Percentiles rank a stretch among this genome's conserved stretches.
Evolutionary conservation across 2,113 vertebrate species (phyloP).

Genomic region (Pluvianellus socialis): DNA sequence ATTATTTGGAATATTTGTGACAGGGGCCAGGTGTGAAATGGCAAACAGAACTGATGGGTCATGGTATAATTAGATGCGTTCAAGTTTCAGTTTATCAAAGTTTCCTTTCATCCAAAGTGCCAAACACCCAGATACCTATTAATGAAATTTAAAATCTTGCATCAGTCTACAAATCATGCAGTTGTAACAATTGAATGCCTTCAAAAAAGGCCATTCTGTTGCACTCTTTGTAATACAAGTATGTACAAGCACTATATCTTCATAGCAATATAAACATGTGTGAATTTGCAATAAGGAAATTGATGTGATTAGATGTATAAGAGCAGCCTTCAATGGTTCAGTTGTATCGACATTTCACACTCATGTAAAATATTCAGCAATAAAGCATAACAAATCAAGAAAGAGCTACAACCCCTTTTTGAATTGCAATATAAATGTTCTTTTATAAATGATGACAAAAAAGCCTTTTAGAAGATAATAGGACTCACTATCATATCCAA

Average conservation of each 20-base stretch:
- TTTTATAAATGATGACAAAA: not conserved
- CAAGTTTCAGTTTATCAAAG: not conserved
- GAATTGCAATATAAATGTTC: not conserved
- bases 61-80: not conserved
- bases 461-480: not conserved
- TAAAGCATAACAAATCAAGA: not conserved
- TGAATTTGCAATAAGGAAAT: not conserved
- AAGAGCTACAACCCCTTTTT: not conserved
- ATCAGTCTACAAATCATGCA: not conserved
- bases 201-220: not conserved
- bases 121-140: not conserved
- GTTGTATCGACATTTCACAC: not conserved
- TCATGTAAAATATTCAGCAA: not conserved
- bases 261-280: not conserved
- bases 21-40: not conserved
- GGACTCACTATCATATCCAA: not conserved
- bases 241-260: not conserved
- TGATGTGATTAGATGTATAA: not conserved
- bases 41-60: not conserved
- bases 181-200: not conserved
- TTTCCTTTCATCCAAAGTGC: not conserved
- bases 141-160: constrained; percentile 6
- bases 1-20: not conserved
- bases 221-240: not conserved
- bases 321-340: not conserved